phyloP scores from a whole-genome alignment of 2,113 vertebrate genomes.

The Pantherophis guttatus region DNA sequence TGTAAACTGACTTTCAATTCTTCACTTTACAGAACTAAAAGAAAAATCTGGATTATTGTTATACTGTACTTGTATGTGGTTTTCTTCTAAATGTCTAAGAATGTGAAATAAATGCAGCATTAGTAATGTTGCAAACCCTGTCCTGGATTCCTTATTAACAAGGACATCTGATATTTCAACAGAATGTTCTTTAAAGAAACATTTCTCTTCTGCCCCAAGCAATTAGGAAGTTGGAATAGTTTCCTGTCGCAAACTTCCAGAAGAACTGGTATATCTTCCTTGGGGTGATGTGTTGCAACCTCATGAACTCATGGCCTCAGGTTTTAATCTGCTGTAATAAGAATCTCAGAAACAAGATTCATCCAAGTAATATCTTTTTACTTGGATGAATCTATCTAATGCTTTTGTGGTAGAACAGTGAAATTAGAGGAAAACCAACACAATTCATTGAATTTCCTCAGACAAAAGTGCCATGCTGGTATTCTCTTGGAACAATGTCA shows the following conservation, averaged over 20 bases:
- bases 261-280: constrained; percentile 4
- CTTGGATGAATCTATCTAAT: no score
- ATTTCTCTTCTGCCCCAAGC: neutral
- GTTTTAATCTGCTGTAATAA: neutral
- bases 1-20: neutral
- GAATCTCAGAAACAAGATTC: neutral
- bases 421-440: neutral
- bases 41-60: neutral
- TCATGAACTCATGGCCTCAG: neutral
- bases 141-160: neutral
- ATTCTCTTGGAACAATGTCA: neutral
- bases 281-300: neutral
- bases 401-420: neutral
- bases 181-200: neutral
- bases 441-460: neutral
- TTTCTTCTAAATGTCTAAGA: neutral
- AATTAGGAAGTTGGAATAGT: neutral
- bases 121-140: neutral
- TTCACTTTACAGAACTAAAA: neutral
- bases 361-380: no score
- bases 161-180: neutral
- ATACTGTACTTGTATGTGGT: neutral
- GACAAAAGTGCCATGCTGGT: neutral
- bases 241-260: neutral
- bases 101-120: neutral